Percentiles rank a stretch among this genome's conserved stretches.
These are phyloP conservation scores for Amblyjoppa proteus DNA, from an alignment of 2,888 invertebrate species.

Conservation along the genomic window DNA sequence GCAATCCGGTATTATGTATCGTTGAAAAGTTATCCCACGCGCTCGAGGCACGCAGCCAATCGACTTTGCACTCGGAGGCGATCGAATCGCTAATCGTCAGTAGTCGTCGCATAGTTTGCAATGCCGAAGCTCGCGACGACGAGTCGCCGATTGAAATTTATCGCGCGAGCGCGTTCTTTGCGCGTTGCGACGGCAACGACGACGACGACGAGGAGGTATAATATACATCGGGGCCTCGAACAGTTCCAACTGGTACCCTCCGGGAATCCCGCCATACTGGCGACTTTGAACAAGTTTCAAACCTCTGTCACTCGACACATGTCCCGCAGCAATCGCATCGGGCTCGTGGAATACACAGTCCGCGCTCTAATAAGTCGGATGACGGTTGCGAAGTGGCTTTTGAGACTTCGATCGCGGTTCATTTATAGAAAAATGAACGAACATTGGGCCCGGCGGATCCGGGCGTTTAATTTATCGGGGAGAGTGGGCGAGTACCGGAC, in stretches of 20 bases:
- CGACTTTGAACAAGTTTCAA: conserved; percentile 35
- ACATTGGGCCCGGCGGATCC: neutral
- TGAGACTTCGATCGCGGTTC: neutral
- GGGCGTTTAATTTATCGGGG: neutral
- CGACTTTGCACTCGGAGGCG: conserved; percentile 36
- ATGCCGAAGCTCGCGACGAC: conserved; percentile 34
- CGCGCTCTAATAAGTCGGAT: neutral
- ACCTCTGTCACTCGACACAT: conserved; percentile 22
- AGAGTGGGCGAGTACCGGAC: neutral
- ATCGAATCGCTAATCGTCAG: conserved; percentile 55
- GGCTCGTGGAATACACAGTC: neutral
- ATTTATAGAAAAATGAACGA: neutral
- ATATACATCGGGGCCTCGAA: conserved; percentile 8
- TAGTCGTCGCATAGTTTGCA: conserved; percentile 15
- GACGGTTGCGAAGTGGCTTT: neutral
- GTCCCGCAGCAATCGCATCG: conserved; percentile 3
- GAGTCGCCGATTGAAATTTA: conserved; percentile 61
- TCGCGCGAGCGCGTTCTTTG: conserved; percentile 54
- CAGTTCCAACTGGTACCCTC: conserved; percentile 12
- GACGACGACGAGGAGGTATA: conserved; percentile 12
- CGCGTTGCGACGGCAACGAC: conserved; percentile 12
- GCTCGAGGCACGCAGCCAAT: conserved; percentile 50
- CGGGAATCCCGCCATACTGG: conserved; percentile 49
- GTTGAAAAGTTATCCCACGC: conserved; percentile 47
- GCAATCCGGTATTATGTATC: conserved; percentile 22